phyloP scores from a whole-genome alignment of 1,140 invertebrate genomes.

The Drosophila hydei region DNA sequence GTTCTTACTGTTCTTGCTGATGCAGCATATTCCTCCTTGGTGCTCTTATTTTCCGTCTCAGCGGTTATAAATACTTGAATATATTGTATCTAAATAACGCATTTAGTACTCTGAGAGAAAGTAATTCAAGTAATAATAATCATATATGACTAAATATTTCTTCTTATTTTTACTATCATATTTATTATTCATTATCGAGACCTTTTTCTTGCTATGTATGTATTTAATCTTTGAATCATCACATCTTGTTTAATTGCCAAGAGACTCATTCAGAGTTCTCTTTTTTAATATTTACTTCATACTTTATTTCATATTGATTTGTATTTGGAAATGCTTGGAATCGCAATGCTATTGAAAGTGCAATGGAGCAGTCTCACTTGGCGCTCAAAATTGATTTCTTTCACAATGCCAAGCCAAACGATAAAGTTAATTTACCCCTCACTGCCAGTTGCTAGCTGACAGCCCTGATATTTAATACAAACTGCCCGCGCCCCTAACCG shows the following conservation, averaged over 20 bases:
- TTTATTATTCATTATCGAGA: too few relatives aligned
- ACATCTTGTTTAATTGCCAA: too few relatives aligned
- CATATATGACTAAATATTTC: too few relatives aligned
- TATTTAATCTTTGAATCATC: too few relatives aligned
- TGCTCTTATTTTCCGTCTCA: not conserved
- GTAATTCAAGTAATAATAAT: too few relatives aligned
- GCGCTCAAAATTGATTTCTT: conserved; percentile 36
- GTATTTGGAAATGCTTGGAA: conserved; percentile 4
- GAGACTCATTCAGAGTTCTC: not conserved
- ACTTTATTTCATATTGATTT: not conserved
- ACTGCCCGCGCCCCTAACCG: conserved; percentile 6
- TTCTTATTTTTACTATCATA: too few relatives aligned
- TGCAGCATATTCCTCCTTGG: not conserved
- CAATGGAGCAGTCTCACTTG: conserved; percentile 33
- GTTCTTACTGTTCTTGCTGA: not conserved
- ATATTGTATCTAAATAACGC: too few relatives aligned
- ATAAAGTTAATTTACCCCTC: conserved; percentile 46
- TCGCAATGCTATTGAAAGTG: conserved; percentile 8
- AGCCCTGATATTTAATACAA: conserved; percentile 25
- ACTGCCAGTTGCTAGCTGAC: conserved; percentile 7
- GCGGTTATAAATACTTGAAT: too few relatives aligned
- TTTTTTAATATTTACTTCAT: not conserved
- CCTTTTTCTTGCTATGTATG: too few relatives aligned
- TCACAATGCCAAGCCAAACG: conserved; percentile 16
- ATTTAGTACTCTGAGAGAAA: too few relatives aligned